Base-by-base conservation (phyloP, 2,797 vertebrate genomes). In the Coregonus sp. region DNA sequence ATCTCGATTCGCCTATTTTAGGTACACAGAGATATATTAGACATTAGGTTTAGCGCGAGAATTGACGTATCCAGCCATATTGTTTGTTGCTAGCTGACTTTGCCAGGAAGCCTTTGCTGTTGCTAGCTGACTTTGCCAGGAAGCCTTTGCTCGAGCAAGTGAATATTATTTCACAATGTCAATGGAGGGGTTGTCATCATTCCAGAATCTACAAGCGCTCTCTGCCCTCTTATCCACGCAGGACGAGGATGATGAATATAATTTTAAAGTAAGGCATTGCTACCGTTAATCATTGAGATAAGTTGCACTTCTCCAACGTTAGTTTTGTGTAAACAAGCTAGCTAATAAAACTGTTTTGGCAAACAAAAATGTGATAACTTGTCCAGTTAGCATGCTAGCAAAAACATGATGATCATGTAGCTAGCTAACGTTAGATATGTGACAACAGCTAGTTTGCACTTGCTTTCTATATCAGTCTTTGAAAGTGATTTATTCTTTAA, bases 101-200 rank as follows among this genome's bases (percentile, higher is more conserved):
- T 12, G 9, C 31, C 31, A 33, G 9, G 9, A 47, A 47, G 40
- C 40, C 40, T 47, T 47, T 47, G 9, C 40, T 12, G 25, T 25
- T 72, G 31, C 20, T 33, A 47, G 40, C 40, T 11, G 40, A 47
- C 40, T 47, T 47, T 12, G 9, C 31, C 31, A 33, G 9, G 9
- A 47, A 47, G 40, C 40, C 40, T 47, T 47, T 47, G 9, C 40
- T 12, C 40, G 9, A 47, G 11, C 40, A 47, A 47, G 35, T 40
- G 68, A 12, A 37, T 47, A 11, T 47, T 47, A 9, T 18, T 16
- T 72, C 6, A 56, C 5, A 72, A 3, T 47, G 40, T 47, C 40
- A 12, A 93, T 93, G 92, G 92, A 92, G 20, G 7, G 3, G 81
- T 56, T 70, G 0, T 89, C 89, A 6, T 90, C 89, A 0, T 3